Conservation (phyloP, 2,113 vertebrate species). For the Poeciliopsis retropinna region DNA sequence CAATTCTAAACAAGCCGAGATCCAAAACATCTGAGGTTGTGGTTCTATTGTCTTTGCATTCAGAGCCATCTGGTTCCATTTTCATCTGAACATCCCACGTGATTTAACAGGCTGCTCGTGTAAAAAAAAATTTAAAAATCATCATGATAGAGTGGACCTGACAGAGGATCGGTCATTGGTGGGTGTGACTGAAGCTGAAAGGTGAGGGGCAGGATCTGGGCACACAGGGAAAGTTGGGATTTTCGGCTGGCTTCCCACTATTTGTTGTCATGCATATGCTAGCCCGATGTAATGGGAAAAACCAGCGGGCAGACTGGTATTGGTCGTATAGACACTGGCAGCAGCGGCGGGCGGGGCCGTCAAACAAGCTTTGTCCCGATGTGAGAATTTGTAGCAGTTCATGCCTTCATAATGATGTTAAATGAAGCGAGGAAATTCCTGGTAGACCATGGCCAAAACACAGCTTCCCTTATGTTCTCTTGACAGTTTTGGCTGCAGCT, state of each 20-base stretch:
- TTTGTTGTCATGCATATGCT: conserved; percentile 74
- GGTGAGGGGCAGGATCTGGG: conserved; percentile 16
- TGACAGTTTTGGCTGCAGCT: conserved; percentile 40
- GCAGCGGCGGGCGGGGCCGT: conserved; percentile 46
- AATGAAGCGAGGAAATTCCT: conserved; percentile 83
- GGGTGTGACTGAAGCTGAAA: conserved; percentile 45
- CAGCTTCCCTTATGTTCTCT: conserved; percentile 64
- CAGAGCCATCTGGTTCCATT: conserved; percentile 17
- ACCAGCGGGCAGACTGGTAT: conserved; percentile 51
- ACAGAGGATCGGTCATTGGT: conserved; percentile 57
- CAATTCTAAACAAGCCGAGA: conserved; percentile 26
- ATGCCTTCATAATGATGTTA: conserved; percentile 84
- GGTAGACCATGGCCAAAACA: conserved; percentile 65
- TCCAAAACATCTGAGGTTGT: conserved; percentile 27
- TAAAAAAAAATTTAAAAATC: conserved; percentile 3
- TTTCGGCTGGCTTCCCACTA: conserved; percentile 24
- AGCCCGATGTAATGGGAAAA: conserved; percentile 56
- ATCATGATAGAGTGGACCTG: conserved; percentile 75
- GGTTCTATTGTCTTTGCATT: conserved; percentile 20
- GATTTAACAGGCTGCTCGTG: conserved; percentile 22
- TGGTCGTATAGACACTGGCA: conserved; percentile 53
- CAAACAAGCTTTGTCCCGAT: conserved; percentile 77
- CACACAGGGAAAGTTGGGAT: conserved; percentile 38
- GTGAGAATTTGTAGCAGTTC: conserved; percentile 84
- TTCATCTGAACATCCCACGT: conserved; percentile 17